A percentile compares a stretch with the other conserved stretches of the same genome.
Conservation (phyloP, 2,113 vertebrate genomes). For the Turdus rufiventris region DNA sequence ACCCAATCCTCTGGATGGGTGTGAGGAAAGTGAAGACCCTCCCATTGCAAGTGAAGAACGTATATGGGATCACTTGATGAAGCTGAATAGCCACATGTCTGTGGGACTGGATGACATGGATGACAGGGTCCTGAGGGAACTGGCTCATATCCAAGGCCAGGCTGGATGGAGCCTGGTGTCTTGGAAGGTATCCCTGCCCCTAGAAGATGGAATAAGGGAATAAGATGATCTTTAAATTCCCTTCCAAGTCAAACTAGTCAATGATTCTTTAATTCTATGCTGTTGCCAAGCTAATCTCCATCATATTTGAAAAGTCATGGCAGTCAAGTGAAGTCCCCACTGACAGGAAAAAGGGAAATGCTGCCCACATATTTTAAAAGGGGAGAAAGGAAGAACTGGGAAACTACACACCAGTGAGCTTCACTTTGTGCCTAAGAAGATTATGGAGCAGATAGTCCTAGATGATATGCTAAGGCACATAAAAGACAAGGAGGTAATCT, state of each 20-base stretch:
- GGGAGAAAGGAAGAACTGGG: neutral
- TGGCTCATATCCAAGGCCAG: neutral
- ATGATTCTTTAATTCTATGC: neutral
- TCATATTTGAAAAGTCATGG: neutral
- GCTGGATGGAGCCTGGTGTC: neutral
- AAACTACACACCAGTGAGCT: neutral
- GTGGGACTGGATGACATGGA: neutral
- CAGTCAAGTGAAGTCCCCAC: neutral
- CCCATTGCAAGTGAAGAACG: neutral
- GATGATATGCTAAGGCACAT: neutral
- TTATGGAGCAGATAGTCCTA: neutral
- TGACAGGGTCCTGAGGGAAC: neutral
- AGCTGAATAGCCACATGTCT: neutral
- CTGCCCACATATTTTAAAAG: neutral
- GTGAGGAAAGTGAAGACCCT: neutral
- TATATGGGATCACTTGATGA: neutral
- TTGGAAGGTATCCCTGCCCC: neutral
- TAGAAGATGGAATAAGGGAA: accelerated
- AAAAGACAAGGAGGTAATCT: neutral
- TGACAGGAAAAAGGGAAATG: neutral
- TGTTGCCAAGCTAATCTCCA: neutral
- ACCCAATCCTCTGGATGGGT: neutral
- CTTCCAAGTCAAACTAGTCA: neutral
- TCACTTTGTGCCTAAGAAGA: neutral
- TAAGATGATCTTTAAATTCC: neutral